phyloP scores from a whole-genome alignment of 1,140 invertebrate species.

The Leptinotarsa lineolata region DNA sequence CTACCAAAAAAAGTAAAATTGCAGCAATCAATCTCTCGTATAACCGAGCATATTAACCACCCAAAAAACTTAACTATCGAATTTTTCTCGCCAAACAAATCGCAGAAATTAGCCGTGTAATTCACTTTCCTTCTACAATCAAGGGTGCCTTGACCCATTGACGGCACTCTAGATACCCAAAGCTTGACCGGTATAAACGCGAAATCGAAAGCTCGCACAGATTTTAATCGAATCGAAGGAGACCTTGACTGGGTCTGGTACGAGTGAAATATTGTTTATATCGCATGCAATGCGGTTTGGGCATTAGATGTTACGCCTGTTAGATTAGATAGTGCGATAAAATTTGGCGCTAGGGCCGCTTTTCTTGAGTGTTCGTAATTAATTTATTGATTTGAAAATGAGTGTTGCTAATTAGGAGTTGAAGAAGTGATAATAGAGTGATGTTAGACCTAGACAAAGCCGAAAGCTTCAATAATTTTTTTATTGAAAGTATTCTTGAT shows the following conservation, averaged over 20 bases:
- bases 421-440: no score
- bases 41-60: no score
- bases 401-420: no score
- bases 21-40: no score
- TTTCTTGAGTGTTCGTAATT: neutral
- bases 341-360: neutral
- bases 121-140: neutral
- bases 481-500: no score
- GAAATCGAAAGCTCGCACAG: constrained; percentile 39
- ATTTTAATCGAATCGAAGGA: constrained; percentile 34
- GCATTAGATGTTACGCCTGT: neutral
- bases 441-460: no score
- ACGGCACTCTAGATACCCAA: constrained; percentile 19
- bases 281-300: constrained; percentile 26
- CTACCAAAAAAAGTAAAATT: no score
- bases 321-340: neutral
- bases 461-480: no score
- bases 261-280: neutral
- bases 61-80: no score
- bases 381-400: neutral
- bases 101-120: neutral
- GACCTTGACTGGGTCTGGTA: constrained; percentile 32
- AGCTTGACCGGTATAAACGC: constrained; percentile 27
- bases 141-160: constrained; percentile 34
- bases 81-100: neutral